These are phyloP conservation scores for Plodia interpunctella DNA, from an alignment of 1,140 invertebrate genomes.

Conservation along the genomic window DNA sequence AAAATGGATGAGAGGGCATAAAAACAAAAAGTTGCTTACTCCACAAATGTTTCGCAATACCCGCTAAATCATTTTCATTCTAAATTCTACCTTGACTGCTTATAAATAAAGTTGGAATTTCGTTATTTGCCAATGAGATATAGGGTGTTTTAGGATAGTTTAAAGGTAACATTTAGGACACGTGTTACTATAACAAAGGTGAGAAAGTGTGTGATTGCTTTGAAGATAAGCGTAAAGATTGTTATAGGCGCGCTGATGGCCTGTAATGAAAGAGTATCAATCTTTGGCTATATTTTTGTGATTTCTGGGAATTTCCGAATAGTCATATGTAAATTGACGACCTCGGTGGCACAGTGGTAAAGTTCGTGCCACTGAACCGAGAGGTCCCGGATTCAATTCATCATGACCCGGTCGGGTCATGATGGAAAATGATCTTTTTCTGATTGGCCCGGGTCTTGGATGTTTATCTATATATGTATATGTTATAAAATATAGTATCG, in stretches of 20 bases:
- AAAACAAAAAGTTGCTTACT: constrained; percentile 26
- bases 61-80: neutral
- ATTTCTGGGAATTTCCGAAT: too few relatives aligned
- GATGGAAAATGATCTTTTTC: too few relatives aligned
- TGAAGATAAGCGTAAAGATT: constrained; percentile 34
- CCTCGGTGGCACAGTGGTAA: too few relatives aligned
- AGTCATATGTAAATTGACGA: too few relatives aligned
- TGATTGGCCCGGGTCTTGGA: too few relatives aligned
- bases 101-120: constrained; percentile 4
- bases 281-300: constrained; percentile 23
- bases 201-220: constrained; percentile 32
- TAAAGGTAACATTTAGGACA: constrained; percentile 37
- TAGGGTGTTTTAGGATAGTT: constrained; percentile 1
- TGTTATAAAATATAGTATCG: too few relatives aligned
- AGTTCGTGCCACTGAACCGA: too few relatives aligned
- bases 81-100: neutral
- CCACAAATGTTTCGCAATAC: neutral
- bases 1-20: constrained; percentile 42
- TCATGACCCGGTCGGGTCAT: too few relatives aligned
- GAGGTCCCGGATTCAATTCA: too few relatives aligned
- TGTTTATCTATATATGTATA: too few relatives aligned
- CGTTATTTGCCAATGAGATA: neutral
- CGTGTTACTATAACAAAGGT: constrained; percentile 44
- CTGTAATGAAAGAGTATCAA: constrained; percentile 42
- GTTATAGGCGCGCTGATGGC: constrained; percentile 13